Evolutionary conservation across 2,113 vertebrate species (phyloP).

Genomic region (Numenius arquata): DNA sequence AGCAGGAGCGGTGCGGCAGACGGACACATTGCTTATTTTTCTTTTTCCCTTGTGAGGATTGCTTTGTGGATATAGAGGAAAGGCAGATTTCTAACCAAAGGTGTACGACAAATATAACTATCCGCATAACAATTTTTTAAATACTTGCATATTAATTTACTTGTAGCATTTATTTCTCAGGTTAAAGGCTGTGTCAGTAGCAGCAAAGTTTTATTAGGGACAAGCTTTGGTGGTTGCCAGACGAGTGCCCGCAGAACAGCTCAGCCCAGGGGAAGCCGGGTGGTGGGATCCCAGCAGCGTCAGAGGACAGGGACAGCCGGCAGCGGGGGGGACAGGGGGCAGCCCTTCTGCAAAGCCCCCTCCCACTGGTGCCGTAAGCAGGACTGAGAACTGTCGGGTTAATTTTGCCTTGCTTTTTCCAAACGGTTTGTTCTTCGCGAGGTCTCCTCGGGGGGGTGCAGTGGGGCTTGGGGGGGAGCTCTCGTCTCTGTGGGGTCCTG

Average conservation of each 20-base stretch:
- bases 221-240: not conserved
- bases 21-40: not conserved
- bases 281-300: not conserved
- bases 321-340: not conserved
- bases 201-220: conserved; percentile 51
- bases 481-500: not conserved
- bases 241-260: not conserved
- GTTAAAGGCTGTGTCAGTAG: not conserved
- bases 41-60: not conserved
- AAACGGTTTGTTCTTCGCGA: not conserved
- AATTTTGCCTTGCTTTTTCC: not conserved
- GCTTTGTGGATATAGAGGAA: not conserved
- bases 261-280: not conserved
- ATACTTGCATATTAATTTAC: not conserved
- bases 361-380: not conserved
- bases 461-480: not conserved
- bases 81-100: not conserved
- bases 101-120: not conserved
- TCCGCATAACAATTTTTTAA: rapidly evolving
- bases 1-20: not conserved
- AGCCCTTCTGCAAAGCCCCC: not conserved
- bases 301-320: not conserved
- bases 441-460: not conserved
- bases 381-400: not conserved
- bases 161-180: not conserved